phyloP scores from a whole-genome alignment of 2,113 vertebrate species.

The Pseudonaja textilis region DNA sequence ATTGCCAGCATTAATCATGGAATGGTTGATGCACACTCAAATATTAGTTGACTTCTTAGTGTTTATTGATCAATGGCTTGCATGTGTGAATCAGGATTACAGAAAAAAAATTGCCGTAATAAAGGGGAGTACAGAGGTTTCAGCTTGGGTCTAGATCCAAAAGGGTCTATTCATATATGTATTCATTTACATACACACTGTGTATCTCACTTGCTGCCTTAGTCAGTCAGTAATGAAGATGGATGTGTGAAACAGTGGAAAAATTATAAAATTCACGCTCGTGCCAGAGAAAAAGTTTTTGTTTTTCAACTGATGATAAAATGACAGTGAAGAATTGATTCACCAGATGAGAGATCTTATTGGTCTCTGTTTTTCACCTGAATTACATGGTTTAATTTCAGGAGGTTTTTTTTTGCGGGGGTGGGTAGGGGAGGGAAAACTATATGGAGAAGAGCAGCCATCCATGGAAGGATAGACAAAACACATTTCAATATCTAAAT shows the following conservation, averaged over 20 bases:
- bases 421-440: neutral
- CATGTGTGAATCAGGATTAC: neutral
- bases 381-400: neutral
- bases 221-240: neutral
- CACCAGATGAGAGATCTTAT: neutral
- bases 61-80: neutral
- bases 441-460: neutral
- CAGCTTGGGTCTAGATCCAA: neutral
- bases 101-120: neutral
- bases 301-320: neutral
- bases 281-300: neutral
- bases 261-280: neutral
- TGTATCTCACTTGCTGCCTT: neutral
- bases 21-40: neutral
- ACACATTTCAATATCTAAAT: neutral
- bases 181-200: too few species aligned
- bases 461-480: neutral
- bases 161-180: neutral
- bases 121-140: neutral
- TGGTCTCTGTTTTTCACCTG: neutral
- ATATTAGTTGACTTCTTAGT: neutral
- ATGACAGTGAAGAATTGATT: neutral
- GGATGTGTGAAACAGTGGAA: neutral
- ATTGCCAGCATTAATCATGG: neutral
- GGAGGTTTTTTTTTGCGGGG: too few species aligned